Evolutionary conservation across 2,797 vertebrate genomes (phyloP).

Genomic region (Sebastolobus alascanus): DNA sequence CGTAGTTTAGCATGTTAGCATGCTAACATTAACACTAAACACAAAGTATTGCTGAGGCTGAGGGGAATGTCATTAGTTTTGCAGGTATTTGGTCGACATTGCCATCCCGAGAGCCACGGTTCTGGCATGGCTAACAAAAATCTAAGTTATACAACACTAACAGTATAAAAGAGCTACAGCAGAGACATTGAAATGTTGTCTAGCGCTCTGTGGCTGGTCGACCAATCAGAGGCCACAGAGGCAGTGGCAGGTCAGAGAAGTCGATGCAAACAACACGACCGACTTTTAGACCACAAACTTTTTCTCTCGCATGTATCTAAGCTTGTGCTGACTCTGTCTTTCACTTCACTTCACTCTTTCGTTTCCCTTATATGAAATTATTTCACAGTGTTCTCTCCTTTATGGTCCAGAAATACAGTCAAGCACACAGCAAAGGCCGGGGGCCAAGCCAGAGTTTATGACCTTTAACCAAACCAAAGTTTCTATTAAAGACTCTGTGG

Average conservation of each 20-base stretch:
- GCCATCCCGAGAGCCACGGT: background rate
- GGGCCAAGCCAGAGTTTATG: constrained; percentile 57
- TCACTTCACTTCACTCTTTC: constrained; percentile 26
- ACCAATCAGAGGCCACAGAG: constrained; percentile 17
- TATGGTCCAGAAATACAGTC: constrained; percentile 44
- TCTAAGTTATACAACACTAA: background rate
- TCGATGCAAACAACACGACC: background rate
- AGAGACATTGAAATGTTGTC: background rate
- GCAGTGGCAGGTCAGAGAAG: background rate
- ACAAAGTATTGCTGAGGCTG: background rate
- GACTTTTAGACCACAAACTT: background rate
- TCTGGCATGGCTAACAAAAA: background rate
- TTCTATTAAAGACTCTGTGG: constrained; percentile 59
- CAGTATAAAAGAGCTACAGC: background rate
- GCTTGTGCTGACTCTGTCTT: constrained; percentile 12
- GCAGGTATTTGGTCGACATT: background rate
- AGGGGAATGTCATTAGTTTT: background rate
- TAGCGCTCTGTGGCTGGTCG: background rate
- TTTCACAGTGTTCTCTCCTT: constrained; percentile 31
- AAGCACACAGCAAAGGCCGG: constrained; percentile 13
- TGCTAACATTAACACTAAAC: background rate
- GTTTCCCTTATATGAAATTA: constrained; percentile 27
- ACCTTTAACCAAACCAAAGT: constrained; percentile 47
- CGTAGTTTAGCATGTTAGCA: no score
- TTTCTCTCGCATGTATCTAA: constrained; percentile 7